phyloP scores from a whole-genome alignment of 2,113 vertebrate species.

The Dromiciops gliroides region DNA sequence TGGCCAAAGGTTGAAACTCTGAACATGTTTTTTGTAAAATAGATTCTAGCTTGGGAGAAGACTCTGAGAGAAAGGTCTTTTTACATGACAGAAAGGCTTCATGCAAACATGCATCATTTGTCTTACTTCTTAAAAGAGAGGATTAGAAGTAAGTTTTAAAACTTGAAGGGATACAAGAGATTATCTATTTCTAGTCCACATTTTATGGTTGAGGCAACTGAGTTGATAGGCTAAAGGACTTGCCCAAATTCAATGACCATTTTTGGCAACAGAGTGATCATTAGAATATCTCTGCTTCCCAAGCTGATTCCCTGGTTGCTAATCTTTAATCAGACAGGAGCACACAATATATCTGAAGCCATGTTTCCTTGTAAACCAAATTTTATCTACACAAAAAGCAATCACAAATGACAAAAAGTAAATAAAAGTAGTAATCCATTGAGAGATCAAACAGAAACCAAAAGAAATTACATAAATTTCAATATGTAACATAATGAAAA shows the following conservation, averaged over 20 bases:
- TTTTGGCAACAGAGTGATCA: background rate
- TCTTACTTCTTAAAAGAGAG: background rate
- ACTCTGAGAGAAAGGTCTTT: background rate
- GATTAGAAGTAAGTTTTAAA: background rate
- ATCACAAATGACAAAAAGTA: background rate
- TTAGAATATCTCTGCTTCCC: background rate
- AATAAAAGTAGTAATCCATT: background rate
- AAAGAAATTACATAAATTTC: background rate
- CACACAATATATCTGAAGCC: background rate
- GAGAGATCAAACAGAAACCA: background rate
- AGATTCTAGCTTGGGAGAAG: background rate
- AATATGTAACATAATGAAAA: background rate
- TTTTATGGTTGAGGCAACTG: background rate
- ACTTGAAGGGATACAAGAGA: background rate
- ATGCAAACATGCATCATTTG: background rate
- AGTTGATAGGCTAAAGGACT: background rate
- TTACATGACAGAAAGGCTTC: background rate
- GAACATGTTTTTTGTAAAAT: background rate
- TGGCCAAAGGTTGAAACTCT: background rate
- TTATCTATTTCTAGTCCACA: background rate
- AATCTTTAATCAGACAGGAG: background rate
- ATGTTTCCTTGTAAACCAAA: background rate
- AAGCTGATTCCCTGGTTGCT: background rate
- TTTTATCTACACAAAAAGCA: background rate
- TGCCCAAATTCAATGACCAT: background rate